A percentile compares a stretch with the other conserved stretches of the same genome.
phyloP scores from a whole-genome alignment of 2,888 invertebrate species.

The Psylliodes chrysocephalus region DNA sequence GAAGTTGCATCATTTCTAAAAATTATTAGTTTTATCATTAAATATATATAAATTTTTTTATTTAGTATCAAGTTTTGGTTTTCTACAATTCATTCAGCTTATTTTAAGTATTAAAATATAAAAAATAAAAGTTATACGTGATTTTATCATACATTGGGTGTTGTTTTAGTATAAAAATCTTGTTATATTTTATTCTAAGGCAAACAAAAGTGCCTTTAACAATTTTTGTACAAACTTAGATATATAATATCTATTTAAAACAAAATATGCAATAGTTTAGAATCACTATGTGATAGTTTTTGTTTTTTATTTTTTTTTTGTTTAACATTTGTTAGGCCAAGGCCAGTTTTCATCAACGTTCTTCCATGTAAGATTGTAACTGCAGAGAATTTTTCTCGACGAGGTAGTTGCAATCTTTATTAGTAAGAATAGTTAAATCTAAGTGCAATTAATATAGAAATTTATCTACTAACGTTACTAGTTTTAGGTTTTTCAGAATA shows the following conservation, averaged over 20 bases:
- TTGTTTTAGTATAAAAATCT: slow-evolving; percentile 33
- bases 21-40: too few species aligned
- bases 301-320: slow-evolving; percentile 54
- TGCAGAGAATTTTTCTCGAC: slow-evolving; percentile 29
- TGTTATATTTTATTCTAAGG: slow-evolving; percentile 31
- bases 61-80: too few species aligned
- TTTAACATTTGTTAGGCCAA: slow-evolving; percentile 62
- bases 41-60: too few species aligned
- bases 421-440: slow-evolving; percentile 51
- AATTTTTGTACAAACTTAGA: slow-evolving; percentile 45
- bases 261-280: slow-evolving; percentile 53
- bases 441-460: slow-evolving; percentile 65
- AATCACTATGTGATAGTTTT: slow-evolving; percentile 58
- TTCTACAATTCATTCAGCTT: too few species aligned
- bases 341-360: slow-evolving; percentile 64
- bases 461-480: slow-evolving; percentile 61
- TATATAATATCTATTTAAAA: slow-evolving; percentile 46
- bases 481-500: slow-evolving; percentile 48
- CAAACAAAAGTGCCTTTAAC: slow-evolving; percentile 37
- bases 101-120: too few species aligned
- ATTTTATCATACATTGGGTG: too few species aligned
- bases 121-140: too few species aligned
- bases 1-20: too few species aligned
- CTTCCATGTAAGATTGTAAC: slow-evolving; percentile 60
- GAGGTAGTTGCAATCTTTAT: slow-evolving; percentile 49